phyloP scores from a whole-genome alignment of 2,888 invertebrate genomes.

The Clunio marinus region DNA sequence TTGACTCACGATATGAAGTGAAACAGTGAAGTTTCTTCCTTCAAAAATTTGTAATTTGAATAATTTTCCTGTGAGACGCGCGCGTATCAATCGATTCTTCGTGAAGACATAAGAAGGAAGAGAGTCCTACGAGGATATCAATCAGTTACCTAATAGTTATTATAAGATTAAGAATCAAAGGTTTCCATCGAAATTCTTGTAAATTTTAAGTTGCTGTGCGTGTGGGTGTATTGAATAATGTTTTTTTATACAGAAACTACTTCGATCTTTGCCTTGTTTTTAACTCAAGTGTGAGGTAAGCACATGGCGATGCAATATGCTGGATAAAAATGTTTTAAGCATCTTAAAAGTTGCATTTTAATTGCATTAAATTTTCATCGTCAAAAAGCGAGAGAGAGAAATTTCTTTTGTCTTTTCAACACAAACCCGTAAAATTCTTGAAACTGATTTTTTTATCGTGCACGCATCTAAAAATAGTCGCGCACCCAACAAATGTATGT shows the following conservation, averaged over 20 bases:
- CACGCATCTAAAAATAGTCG: conserved; percentile 11
- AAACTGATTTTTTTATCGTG: conserved; percentile 7
- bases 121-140: background rate
- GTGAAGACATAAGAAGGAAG: conserved; percentile 10
- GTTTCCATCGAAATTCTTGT: background rate
- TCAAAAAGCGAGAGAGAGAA: conserved; percentile 21
- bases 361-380: background rate
- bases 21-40: background rate
- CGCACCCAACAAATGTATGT: background rate
- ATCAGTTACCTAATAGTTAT: conserved; percentile 22
- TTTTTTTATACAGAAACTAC: too few relatives aligned
- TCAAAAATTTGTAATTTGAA: background rate
- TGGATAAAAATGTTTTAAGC: background rate
- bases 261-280: background rate
- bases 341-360: background rate
- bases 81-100: background rate
- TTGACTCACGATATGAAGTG: background rate
- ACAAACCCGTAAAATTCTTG: background rate
- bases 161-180: conserved; percentile 20
- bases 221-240: conserved; percentile 9
- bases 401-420: conserved; percentile 1
- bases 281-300: conserved; percentile 3
- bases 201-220: background rate
- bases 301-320: background rate
- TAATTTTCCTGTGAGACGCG: background rate